Evolutionary conservation across 2,797 vertebrate species (phyloP), one percentile per base, ranked within the genome.

Genomic region (Mallotus villosus): DNA sequence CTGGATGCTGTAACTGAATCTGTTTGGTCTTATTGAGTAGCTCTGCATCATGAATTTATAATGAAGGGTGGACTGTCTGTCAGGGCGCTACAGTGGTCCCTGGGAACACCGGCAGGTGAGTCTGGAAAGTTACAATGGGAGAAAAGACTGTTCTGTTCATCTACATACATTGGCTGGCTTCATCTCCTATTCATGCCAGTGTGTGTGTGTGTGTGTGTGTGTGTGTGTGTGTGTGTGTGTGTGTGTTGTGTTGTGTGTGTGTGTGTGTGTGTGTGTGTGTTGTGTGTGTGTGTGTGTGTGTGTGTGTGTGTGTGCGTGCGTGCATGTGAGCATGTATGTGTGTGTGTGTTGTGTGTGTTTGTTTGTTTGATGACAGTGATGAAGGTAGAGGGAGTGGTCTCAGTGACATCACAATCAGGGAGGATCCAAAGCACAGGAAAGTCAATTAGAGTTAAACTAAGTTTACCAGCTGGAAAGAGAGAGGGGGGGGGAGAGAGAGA

Each of bases 401-500:
- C 80, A 27, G 81, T 92, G 90, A 91, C 91, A 91, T 92, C 89
- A 93, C 82, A 74, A 72, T 86, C 84, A 83, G 84, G 87, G 86
- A 88, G 88, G 90, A 87, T 91, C 87, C 85, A 70, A 90, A 83
- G 83, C 86, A 83, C 86, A 91, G 89, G 88, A 92, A 92, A 93
- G 91, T 92, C 89, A 90, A 89, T 93, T 90, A 92, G 82, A 92
- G 81, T 90, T 90, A 87, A 90, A 88, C 88, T 84, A 82, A 91
- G 88, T 92, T 92, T 93, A 92, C 88, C 88, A 92, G 88, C 90
- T 93, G 91, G 84, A 76, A 21, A 55, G 63, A 75, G 72, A 77
- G 63, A 75, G 77, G 72, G 70, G 66, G 72, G 60, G 60, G 67
- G 78, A 68, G 25, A 55, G 82, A 80, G 79, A 78, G 74, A 71